Base-by-base conservation (phyloP, 2,113 vertebrate genomes). In the Calyptomena viridis region DNA sequence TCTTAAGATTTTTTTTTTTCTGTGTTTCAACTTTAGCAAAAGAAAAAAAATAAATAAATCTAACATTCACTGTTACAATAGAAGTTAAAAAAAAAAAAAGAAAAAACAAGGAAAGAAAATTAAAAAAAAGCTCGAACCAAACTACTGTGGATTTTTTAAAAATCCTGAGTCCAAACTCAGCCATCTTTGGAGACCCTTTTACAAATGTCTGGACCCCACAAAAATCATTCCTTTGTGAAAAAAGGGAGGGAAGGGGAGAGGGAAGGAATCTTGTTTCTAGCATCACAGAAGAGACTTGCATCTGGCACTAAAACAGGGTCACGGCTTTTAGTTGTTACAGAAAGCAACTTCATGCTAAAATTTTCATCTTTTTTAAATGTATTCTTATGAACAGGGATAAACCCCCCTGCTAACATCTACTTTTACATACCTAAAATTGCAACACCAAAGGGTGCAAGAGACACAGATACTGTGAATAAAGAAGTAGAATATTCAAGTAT, bases 381-480 rank as follows among this genome's bases (percentile, higher is more conserved):
- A 98, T 98, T 98, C 98, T 98, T 99, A 98, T 98, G 98, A 99
- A 98, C 98, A 99, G 98, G 98, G 97, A 93, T 98, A 99, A 98
- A 98, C 98, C 98, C 89, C 97, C 97, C 98, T 98, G 98, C 99
- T 98, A 99, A 99, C 99, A 99, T 98, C 99, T 99, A 99, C 98
- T 99, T 99, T 98, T 99, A 99, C 98, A 99, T 99, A 99, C 98
- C 98, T 99, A 99, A 99, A 99, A 99, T 97, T 98, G 98, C 98
- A 98, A 98, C 98, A 98, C 98, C 98, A 97, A 98, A 98, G 97
- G 98, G 98, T 98, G 98, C 97, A 98, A 98, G 97, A 98, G 97
- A 98, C 96, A 98, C 98, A 98, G 98, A 98, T 98, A 97, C 98
- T 98, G 98, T 99, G 98, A 98, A 98, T 98, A 98, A 98, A 98